phyloP scores from a whole-genome alignment of 2,113 vertebrate species.

The Hydrolagus affinis region DNA sequence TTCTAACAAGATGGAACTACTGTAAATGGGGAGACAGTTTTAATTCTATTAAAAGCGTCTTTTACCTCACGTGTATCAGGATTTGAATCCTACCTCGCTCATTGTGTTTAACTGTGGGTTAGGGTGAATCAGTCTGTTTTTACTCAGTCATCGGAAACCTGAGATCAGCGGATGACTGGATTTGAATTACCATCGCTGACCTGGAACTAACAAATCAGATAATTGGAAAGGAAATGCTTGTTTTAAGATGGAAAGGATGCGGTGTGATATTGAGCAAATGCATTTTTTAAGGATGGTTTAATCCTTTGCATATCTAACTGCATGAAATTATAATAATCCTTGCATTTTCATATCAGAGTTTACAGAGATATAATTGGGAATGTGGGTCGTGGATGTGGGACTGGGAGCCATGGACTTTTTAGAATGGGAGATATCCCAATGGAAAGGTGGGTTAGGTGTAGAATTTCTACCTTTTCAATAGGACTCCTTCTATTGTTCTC shows the following conservation, averaged over 20 bases:
- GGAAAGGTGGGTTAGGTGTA: neutral
- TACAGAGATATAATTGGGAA: neutral
- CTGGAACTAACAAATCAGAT: conserved; percentile 24
- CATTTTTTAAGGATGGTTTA: conserved; percentile 2
- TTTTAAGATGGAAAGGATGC: neutral
- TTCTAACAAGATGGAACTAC: neutral
- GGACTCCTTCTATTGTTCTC: neutral
- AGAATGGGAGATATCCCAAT: neutral
- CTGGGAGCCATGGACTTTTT: too few species aligned
- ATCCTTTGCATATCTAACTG: neutral
- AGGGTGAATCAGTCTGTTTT: neutral
- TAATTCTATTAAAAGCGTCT: neutral
- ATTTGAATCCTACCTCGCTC: neutral
- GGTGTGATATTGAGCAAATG: neutral
- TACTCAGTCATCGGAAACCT: neutral
- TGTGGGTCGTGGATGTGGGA: neutral
- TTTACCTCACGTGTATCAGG: neutral
- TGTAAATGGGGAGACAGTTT: neutral
- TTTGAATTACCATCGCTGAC: neutral
- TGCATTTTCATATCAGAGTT: neutral
- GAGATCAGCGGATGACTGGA: neutral
- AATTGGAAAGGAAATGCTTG: conserved; percentile 11
- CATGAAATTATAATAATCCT: neutral
- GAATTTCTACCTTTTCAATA: neutral
- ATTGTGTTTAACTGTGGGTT: neutral